Percentiles rank a stretch among this genome's conserved stretches.
Conservation (phyloP, 2,113 vertebrate genomes). For the Protobothrops flavoviridis region DNA sequence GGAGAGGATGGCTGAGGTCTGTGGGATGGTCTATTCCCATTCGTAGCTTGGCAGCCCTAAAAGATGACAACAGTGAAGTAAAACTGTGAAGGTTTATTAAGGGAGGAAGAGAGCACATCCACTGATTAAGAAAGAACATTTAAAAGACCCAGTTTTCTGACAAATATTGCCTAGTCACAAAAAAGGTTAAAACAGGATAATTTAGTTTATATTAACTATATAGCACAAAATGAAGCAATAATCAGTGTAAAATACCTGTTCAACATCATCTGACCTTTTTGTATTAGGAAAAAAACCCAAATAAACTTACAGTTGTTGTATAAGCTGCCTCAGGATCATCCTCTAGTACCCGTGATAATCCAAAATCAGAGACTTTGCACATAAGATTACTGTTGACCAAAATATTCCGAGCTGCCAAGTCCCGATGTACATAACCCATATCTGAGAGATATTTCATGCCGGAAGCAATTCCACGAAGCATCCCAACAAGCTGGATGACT, state of each 20-base stretch:
- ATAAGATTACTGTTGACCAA: slow-evolving; percentile 83
- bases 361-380: slow-evolving; percentile 82
- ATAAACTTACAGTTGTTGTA: slow-evolving; percentile 78
- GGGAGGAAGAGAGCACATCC: not conserved
- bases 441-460: slow-evolving; percentile 85
- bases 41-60: not conserved
- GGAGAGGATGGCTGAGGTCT: no score
- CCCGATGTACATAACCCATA: slow-evolving; percentile 82
- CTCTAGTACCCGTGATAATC: slow-evolving; percentile 80
- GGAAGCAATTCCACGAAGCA: slow-evolving; percentile 91
- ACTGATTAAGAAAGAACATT: not conserved
- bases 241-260: not conserved
- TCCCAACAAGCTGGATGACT: slow-evolving; percentile 93
- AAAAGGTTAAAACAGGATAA: not conserved
- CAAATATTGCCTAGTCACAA: not conserved
- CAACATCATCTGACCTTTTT: slow-evolving; percentile 10
- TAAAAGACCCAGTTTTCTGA: not conserved
- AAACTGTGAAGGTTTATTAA: not conserved
- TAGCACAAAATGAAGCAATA: not conserved
- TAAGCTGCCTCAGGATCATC: slow-evolving; percentile 82
- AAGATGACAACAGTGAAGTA: not conserved
- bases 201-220: not conserved
- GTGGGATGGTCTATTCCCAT: no score
- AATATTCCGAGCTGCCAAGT: slow-evolving; percentile 81
- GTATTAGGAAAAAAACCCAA: not conserved